Percentiles rank a stretch among this genome's conserved stretches.
These are phyloP conservation scores for Drosophila tani DNA, from an alignment of 1,140 invertebrate genomes.

Conservation along the genomic window DNA sequence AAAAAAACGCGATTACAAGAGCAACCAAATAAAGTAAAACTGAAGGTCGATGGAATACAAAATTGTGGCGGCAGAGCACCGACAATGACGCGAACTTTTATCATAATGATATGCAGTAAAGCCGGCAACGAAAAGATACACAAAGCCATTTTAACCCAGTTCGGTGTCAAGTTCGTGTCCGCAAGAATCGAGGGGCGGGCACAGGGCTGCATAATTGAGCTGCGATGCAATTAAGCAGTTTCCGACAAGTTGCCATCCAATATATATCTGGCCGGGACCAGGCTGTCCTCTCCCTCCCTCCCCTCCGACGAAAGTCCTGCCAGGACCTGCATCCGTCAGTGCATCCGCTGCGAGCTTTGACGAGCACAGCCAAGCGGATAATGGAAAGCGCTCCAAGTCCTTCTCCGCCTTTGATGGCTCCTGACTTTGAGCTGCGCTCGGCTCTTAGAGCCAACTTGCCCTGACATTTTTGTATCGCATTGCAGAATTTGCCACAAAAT, in stretches of 20 bases:
- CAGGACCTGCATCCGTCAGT: conserved; percentile 44
- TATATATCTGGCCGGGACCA: conserved; percentile 51
- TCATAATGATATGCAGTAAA: conserved; percentile 58
- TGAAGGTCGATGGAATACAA: conserved; percentile 32
- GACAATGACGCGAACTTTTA: conserved; percentile 35
- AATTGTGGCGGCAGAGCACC: conserved; percentile 18
- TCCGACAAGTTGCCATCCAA: conserved; percentile 65
- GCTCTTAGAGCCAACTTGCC: conserved; percentile 29
- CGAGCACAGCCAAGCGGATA: conserved; percentile 53
- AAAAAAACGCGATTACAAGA: conserved; percentile 3
- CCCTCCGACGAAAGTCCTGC: conserved; percentile 4
- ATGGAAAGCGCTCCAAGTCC: conserved; percentile 52
- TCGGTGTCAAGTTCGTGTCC: conserved; percentile 22
- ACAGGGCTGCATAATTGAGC: conserved; percentile 61
- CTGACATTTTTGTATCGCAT: conserved; percentile 39
- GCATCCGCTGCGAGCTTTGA: conserved; percentile 48
- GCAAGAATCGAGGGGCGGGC: not conserved
- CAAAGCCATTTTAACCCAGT: conserved; percentile 11
- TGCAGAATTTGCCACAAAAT: conserved; percentile 35
- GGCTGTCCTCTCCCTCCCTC: conserved; percentile 3
- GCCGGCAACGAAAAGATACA: conserved; percentile 25
- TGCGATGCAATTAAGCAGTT: conserved; percentile 79
- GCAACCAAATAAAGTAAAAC: conserved; percentile 24
- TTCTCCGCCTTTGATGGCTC: conserved; percentile 35
- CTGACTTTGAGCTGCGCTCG: conserved; percentile 40